These are phyloP conservation scores for Melanostoma mellinum DNA, from an alignment of 2,888 invertebrate genomes.

Conservation along the genomic window DNA sequence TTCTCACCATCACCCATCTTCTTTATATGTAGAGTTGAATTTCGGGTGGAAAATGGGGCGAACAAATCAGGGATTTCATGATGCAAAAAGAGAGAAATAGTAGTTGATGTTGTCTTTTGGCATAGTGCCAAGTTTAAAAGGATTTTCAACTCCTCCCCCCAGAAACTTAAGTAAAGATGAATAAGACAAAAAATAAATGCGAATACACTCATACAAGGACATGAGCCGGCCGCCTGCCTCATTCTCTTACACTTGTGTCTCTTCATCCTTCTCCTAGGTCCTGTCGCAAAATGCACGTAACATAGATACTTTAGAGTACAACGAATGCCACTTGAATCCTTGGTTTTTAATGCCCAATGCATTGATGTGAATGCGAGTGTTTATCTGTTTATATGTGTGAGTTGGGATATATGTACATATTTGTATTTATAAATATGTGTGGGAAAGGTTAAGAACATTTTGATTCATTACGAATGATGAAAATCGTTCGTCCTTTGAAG, in stretches of 20 bases:
- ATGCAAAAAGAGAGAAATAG: constrained; percentile 28
- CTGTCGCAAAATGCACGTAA: constrained; percentile 70
- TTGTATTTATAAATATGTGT: constrained; percentile 5
- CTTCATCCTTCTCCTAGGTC: constrained; percentile 23
- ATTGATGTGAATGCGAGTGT: not conserved
- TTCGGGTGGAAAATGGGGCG: not conserved
- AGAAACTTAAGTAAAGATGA: constrained; percentile 52
- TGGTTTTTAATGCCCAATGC: constrained; percentile 25
- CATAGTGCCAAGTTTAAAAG: constrained; percentile 64
- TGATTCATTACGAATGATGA: constrained; percentile 64
- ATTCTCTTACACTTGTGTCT: constrained; percentile 15
- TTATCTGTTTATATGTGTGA: constrained; percentile 1
- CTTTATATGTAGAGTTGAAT: constrained; percentile 4
- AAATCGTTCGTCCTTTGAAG: constrained; percentile 63
- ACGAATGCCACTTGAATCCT: constrained; percentile 69
- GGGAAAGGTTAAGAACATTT: constrained; percentile 71
- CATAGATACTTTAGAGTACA: constrained; percentile 70
- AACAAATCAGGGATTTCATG: constrained; percentile 22
- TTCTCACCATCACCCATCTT: constrained; percentile 19
- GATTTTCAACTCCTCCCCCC: constrained; percentile 54
- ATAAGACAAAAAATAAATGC: constrained; percentile 39
- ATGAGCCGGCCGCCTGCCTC: constrained; percentile 64
- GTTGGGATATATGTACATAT: constrained; percentile 1
- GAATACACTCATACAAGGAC: constrained; percentile 70
- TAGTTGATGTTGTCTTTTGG: constrained; percentile 62